Evolutionary conservation across 2,113 vertebrate species (phyloP).

Genomic region (Vulpes vulpes): DNA sequence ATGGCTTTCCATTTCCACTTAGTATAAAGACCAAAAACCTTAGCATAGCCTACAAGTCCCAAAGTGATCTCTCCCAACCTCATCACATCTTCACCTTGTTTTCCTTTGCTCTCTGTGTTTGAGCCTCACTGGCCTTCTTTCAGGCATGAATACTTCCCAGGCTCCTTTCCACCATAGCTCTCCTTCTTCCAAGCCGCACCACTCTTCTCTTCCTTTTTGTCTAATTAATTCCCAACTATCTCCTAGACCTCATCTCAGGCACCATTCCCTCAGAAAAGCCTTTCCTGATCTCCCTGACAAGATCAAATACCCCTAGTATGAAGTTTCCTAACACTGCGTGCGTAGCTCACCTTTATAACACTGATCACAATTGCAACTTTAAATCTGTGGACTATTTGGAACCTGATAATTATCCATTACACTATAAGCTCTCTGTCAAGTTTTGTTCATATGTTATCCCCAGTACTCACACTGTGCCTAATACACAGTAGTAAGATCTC

Average conservation of each 20-base stretch:
- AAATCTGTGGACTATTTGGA: background rate
- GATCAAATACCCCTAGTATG: background rate
- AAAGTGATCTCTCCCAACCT: background rate
- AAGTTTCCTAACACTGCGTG: background rate
- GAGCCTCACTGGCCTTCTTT: background rate
- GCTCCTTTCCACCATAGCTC: background rate
- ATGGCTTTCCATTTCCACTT: background rate
- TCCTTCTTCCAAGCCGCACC: background rate
- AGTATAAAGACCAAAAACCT: background rate
- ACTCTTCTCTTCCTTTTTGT: background rate
- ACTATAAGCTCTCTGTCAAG: background rate
- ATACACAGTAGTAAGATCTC: background rate
- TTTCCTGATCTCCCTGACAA: background rate
- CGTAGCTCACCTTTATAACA: background rate
- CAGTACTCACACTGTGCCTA: background rate
- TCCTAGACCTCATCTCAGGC: background rate
- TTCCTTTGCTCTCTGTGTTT: background rate
- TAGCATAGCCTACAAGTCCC: background rate
- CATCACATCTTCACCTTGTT: background rate
- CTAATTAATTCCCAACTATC: background rate
- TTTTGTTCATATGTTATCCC: background rate
- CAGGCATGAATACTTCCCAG: background rate
- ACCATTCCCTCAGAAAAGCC: background rate
- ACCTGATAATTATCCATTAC: background rate
- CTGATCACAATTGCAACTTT: background rate